Conservation (phyloP, 2,888 invertebrate genomes). For the Cerastis rubricosa region DNA sequence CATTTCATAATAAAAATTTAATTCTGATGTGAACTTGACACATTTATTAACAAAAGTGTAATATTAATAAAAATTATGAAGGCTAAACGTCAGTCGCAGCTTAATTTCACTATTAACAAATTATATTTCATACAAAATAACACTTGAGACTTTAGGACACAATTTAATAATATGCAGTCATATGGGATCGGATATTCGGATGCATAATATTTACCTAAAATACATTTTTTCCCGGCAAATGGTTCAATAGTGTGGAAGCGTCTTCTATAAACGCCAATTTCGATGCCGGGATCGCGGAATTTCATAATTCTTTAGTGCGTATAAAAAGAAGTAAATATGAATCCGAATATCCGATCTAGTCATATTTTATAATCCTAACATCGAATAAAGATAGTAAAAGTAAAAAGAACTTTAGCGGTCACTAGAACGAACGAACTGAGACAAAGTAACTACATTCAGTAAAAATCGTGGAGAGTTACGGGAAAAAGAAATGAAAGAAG, state of each 20-base stretch:
- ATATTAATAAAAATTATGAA: constrained; percentile 3
- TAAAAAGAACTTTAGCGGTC: no score
- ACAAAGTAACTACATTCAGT: not conserved
- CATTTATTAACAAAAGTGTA: not conserved
- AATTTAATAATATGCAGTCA: not conserved
- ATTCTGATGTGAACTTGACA: not conserved
- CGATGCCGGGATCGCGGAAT: no score
- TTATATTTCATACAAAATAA: not conserved
- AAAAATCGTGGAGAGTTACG: not conserved
- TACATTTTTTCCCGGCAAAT: no score
- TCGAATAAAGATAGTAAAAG: not conserved
- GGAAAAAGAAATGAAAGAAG: not conserved
- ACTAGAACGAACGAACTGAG: not conserved
- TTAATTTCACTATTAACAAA: not conserved
- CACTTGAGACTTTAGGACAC: not conserved
- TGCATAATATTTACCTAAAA: no score
- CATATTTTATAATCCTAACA: not conserved
- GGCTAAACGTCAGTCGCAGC: not conserved
- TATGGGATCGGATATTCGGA: not conserved
- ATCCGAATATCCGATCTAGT: not conserved
- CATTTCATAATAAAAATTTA: not conserved
- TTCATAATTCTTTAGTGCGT: no score
- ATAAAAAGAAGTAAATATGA: no score
- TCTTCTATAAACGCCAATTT: no score
- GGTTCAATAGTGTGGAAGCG: no score